Conservation (phyloP, 2,797 vertebrate genomes). For the Etheostoma perlongum region DNA sequence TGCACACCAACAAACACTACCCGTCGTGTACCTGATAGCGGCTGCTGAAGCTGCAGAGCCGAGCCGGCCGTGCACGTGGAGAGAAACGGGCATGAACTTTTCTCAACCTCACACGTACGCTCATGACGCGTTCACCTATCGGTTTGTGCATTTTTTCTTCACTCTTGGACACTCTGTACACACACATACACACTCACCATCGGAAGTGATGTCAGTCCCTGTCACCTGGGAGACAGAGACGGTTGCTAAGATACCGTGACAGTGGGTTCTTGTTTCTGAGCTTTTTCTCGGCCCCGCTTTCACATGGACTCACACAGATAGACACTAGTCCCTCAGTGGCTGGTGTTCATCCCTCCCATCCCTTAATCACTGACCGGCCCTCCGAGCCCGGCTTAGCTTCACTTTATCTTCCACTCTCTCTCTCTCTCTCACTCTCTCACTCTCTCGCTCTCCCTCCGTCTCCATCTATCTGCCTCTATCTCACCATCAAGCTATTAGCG, state of each 20-base stretch:
- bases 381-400: slow-evolving; percentile 53
- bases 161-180: slow-evolving; percentile 50
- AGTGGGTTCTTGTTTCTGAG: slow-evolving; percentile 86
- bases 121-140: slow-evolving; percentile 11
- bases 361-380: slow-evolving; percentile 69
- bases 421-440: neutral
- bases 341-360: slow-evolving; percentile 68
- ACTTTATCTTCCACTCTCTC: slow-evolving; percentile 43
- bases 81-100: slow-evolving; percentile 26
- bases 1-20: slow-evolving; percentile 14
- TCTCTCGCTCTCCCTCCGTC: slow-evolving; percentile 5
- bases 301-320: slow-evolving; percentile 77
- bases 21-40: neutral
- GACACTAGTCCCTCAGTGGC: slow-evolving; percentile 79
- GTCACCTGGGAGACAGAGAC: slow-evolving; percentile 87
- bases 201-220: slow-evolving; percentile 86
- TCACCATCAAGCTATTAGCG: slow-evolving; percentile 40
- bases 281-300: slow-evolving; percentile 67
- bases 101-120: neutral
- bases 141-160: slow-evolving; percentile 3
- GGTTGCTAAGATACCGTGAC: slow-evolving; percentile 88
- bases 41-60: slow-evolving; percentile 15
- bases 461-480: slow-evolving; percentile 43
- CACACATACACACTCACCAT: slow-evolving; percentile 69
- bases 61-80: neutral